Percentiles rank a stretch among this genome's conserved stretches.
Evolutionary conservation across 1,140 invertebrate genomes (phyloP).

Genomic region (Anagrus nilaparvatae): DNA sequence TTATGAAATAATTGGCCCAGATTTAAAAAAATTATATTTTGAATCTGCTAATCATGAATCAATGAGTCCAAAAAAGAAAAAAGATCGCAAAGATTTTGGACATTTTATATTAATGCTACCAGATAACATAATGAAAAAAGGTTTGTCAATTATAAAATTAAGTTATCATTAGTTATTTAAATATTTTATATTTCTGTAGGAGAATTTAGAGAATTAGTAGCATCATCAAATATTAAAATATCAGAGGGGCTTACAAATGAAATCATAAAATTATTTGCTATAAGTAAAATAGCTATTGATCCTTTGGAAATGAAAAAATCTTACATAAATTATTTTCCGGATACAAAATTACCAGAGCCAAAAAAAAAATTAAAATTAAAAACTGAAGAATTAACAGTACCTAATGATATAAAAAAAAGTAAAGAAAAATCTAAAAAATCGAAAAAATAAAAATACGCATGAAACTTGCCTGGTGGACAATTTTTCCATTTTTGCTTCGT

Average conservation of each 20-base stretch:
- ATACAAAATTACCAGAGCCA: slow-evolving; percentile 23
- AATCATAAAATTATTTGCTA: slow-evolving; percentile 29
- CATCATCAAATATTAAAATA: slow-evolving; percentile 33
- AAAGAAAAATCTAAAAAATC: too few species aligned
- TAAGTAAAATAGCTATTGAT: slow-evolving; percentile 28
- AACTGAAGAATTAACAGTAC: slow-evolving; percentile 9
- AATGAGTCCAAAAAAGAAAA: slow-evolving; percentile 37
- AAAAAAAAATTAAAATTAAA: slow-evolving; percentile 19
- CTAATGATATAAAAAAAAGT: too few species aligned
- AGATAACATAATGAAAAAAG: slow-evolving; percentile 18
- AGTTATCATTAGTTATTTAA: slow-evolving; percentile 11
- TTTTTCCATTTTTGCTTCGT: too few species aligned
- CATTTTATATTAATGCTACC: slow-evolving; percentile 28
- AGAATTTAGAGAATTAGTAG: slow-evolving; percentile 27
- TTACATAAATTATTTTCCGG: slow-evolving; percentile 35
- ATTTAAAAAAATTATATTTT: slow-evolving; percentile 34
- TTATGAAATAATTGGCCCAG: slow-evolving; percentile 35
- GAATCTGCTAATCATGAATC: slow-evolving; percentile 37
- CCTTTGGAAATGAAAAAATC: slow-evolving; percentile 27
- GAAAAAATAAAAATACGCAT: too few species aligned
- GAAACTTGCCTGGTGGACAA: too few species aligned
- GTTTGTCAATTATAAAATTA: slow-evolving; percentile 8
- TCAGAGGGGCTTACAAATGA: slow-evolving; percentile 30
- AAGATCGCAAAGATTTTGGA: slow-evolving; percentile 35
- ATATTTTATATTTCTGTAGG: slow-evolving; percentile 23